Conservation (phyloP, 2,888 invertebrate species). For the Schizotus pectinicornis region DNA sequence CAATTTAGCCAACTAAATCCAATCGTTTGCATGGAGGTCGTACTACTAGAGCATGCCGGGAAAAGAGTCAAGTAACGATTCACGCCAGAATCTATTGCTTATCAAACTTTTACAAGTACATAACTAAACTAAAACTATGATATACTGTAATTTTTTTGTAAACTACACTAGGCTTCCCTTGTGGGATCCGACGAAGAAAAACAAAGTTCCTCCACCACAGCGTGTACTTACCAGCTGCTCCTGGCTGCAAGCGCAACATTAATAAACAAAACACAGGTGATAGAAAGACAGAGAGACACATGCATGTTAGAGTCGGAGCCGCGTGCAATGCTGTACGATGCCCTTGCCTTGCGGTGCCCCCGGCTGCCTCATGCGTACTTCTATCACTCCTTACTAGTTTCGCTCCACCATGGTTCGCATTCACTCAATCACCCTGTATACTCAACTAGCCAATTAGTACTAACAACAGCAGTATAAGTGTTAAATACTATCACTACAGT, state of each 20-base stretch:
- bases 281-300: slow-evolving; percentile 48
- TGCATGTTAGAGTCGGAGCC: slow-evolving; percentile 54
- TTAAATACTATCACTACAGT: slow-evolving; percentile 22
- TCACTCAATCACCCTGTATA: slow-evolving; percentile 13
- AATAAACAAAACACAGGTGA: slow-evolving; percentile 44
- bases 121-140: slow-evolving; percentile 28
- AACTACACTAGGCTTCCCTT: not conserved
- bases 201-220: slow-evolving; percentile 45
- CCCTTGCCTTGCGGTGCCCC: slow-evolving; percentile 58
- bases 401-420: no score
- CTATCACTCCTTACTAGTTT: slow-evolving; percentile 20
- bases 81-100: slow-evolving; percentile 46
- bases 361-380: slow-evolving; percentile 36
- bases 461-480: slow-evolving; percentile 6
- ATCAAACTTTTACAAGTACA: slow-evolving; percentile 18
- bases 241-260: slow-evolving; percentile 53
- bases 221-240: slow-evolving; percentile 55
- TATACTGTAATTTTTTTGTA: not conserved
- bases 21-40: slow-evolving; percentile 42
- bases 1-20: slow-evolving; percentile 59
- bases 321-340: slow-evolving; percentile 56
- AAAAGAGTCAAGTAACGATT: slow-evolving; percentile 63
- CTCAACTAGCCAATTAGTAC: slow-evolving; percentile 18
- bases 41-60: slow-evolving; percentile 63
- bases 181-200: not conserved